Base-by-base conservation (phyloP, 92 coral and sea anemone genomes). In the Phenganax marumi region DNA sequence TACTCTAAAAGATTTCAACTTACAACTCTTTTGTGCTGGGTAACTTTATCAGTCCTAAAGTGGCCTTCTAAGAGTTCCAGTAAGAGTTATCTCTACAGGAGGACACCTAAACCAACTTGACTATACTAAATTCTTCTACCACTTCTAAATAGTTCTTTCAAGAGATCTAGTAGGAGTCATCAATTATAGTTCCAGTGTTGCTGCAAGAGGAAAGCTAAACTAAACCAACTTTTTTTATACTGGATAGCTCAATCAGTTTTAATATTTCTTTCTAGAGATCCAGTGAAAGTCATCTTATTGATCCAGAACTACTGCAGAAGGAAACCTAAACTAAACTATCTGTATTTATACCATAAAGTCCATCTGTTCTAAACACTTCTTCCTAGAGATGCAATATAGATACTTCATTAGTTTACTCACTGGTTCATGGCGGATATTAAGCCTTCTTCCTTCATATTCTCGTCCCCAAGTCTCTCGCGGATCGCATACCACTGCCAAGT, bases 401-500 rank as follows among this genome's bases (percentile, higher is more conserved):
- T 58, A 58, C 21, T 14, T 58, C 63, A 13, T n/a, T 10, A 14
- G 11, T 22, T n/a, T 43, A 52, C 87, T 71, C 66, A 95, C 98
- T 93, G 89, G 85, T 97, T 97, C 88, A 95, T 93, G n/a, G 97
- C 88, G 7, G 98, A 91, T 16, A 95, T 91, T 52, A 95, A 76
- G 19, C 98, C 98, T 80, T 95, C 98, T 73, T 92, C 94, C 51
- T 77, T 77, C 24, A 89, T 80, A 51, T 84, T 89, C 33, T 89
- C 92, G 56, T 93, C 97, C 73, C 90, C 97, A 55, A 85, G 91
- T 81, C 90, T 84, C 62, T 89, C 93, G 52, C 98, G 92, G 83
- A 90, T 88, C 7, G 98, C 98, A 63, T 92, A 93, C 98, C 98
- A 95, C 23, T 91, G 90, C 98, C 98, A 95, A 0, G 90, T 89